Evolutionary conservation across 1,140 invertebrate genomes (phyloP), one percentile per base, ranked within the genome.

Genomic region (Euura saliciscinereae): DNA sequence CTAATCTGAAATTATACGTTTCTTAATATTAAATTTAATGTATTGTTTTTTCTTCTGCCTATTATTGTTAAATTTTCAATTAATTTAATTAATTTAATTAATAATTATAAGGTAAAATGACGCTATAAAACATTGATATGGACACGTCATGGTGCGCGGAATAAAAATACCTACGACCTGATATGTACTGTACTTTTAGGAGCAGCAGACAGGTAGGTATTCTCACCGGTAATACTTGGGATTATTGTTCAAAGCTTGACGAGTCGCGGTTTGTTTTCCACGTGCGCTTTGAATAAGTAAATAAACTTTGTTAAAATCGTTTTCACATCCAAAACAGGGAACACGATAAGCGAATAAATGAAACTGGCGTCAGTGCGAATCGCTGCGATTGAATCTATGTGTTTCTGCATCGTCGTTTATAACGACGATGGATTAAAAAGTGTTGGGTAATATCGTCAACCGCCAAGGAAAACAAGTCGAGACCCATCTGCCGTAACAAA

Each of bases 61-160:
- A 2, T 59, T 59, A 8, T 7, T 4, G 51, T 28, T 28, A 28
- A 28, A 28, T 28, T 28, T 28, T 28, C 28, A 28, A 28, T 28
- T 1, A 28, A 28, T 28, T 28, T 28, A 28, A 28, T 28, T 28
- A 67, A 28, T 28, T 10, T 11, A 11, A 67, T 28, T 3, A 28
- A 28, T 67, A 11, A 11, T 4, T 67, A 67, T 67, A 67, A 42
- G 66, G 8, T 4, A 67, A 67, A 10, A 28, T 10, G 66, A 67
- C 74, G 75, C 79, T 85, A 86, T 77, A 82, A 28, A 82, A 87
- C 82, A 85, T 82, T 87, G 85, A 87, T 86, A 87, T 87, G 84
- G 84, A 83, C 80, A 83, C 71, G 80, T 78, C 77, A 78, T 82
- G 73, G 76, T 82, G 76, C 73, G 79, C 79, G 77, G 78, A 78